phyloP scores from a whole-genome alignment of 1,140 invertebrate genomes.

The Bombus difficillimus region DNA sequence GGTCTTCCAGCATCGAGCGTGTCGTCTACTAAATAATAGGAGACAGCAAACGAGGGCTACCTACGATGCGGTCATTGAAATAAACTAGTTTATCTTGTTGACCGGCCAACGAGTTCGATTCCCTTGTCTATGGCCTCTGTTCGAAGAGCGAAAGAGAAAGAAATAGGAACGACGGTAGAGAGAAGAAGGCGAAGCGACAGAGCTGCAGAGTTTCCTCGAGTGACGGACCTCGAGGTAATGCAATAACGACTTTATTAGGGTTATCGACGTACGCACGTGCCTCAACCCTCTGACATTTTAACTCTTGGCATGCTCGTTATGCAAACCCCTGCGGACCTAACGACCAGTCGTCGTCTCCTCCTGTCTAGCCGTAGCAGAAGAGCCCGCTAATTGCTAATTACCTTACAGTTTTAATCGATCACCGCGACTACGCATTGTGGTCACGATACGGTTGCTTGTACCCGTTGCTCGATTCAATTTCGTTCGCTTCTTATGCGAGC shows the following conservation, averaged over 20 bases:
- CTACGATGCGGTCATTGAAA: conserved; percentile 10
- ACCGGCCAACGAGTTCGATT: conserved; percentile 16
- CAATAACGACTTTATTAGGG: conserved; percentile 68
- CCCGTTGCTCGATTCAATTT: background rate
- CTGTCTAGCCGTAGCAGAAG: conserved; percentile 9
- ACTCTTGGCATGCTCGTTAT: conserved; percentile 57
- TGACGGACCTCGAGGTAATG: conserved; percentile 34
- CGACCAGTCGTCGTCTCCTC: background rate
- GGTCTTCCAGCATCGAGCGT: no score
- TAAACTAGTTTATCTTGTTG: conserved; percentile 44
- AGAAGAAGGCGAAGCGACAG: background rate
- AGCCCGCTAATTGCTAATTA: conserved; percentile 66
- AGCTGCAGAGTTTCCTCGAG: background rate
- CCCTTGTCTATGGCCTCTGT: conserved; percentile 3
- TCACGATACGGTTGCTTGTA: conserved; percentile 2
- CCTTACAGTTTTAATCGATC: conserved; percentile 63
- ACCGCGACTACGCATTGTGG: conserved; percentile 6
- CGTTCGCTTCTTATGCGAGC: background rate
- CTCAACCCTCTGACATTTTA: conserved; percentile 68
- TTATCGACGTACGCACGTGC: conserved; percentile 62
- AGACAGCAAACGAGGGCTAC: background rate
- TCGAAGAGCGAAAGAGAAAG: background rate
- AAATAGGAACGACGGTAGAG: background rate
- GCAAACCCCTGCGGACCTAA: conserved; percentile 25
- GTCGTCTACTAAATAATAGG: background rate